Percentiles rank a stretch among this genome's conserved stretches.
Conservation (phyloP, 2,113 vertebrate species). For the Pantherophis guttatus region DNA sequence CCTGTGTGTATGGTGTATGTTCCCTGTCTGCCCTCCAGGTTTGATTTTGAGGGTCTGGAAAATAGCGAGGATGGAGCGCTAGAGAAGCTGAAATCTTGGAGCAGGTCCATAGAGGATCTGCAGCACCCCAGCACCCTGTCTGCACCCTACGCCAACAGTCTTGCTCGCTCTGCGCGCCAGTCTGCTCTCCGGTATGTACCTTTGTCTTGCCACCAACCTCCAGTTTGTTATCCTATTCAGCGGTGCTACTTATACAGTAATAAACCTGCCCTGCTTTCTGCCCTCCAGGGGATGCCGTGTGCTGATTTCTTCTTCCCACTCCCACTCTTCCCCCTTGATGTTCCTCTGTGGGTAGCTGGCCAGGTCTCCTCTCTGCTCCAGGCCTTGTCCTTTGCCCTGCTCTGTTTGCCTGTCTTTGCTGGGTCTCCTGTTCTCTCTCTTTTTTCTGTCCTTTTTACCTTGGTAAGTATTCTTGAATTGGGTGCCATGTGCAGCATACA, state of each 20-base stretch:
- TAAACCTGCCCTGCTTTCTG: slow-evolving; percentile 28
- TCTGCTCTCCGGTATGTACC: slow-evolving; percentile 92
- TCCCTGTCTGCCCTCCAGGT: slow-evolving; percentile 72
- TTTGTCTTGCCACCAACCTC: not conserved
- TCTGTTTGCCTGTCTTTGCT: slow-evolving; percentile 65
- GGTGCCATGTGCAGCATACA: slow-evolving; percentile 25
- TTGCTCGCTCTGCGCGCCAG: slow-evolving; percentile 92
- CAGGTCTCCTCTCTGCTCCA: slow-evolving; percentile 53
- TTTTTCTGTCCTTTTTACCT: slow-evolving; percentile 68
- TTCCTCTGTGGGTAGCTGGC: slow-evolving; percentile 29
- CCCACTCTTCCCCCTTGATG: slow-evolving; percentile 33
- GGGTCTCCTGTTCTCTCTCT: slow-evolving; percentile 73
- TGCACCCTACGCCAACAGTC: slow-evolving; percentile 85
- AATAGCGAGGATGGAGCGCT: slow-evolving; percentile 85
- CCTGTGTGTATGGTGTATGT: slow-evolving; percentile 55
- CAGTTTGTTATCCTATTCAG: not conserved
- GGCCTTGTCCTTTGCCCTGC: slow-evolving; percentile 62
- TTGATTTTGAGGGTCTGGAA: slow-evolving; percentile 95
- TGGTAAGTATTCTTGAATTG: slow-evolving; percentile 57
- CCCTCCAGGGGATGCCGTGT: slow-evolving; percentile 16
- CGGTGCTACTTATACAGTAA: not conserved
- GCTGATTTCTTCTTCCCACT: slow-evolving; percentile 23
- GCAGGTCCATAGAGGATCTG: slow-evolving; percentile 97
- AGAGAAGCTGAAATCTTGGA: slow-evolving; percentile 91
- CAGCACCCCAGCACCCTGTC: slow-evolving; percentile 81